A percentile compares a stretch with the other conserved stretches of the same genome.
phyloP scores from a whole-genome alignment of 2,797 vertebrate species.

The Enteromius afrohamiltoni region DNA sequence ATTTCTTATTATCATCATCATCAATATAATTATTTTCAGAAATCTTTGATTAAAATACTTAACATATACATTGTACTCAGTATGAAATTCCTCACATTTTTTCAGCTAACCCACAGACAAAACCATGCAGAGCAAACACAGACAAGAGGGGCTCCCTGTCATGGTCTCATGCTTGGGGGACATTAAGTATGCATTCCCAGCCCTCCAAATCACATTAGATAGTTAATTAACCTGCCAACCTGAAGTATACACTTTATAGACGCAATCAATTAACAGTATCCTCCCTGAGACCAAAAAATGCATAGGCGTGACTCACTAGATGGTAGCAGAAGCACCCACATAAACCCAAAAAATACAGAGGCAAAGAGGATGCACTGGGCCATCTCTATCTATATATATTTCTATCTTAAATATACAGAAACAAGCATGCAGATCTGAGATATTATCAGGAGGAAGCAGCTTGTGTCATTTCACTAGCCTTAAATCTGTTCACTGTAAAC shows the following conservation, averaged over 20 bases:
- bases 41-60: neutral
- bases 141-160: constrained; percentile 70
- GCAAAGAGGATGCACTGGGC: neutral
- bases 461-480: neutral
- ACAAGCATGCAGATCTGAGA: neutral
- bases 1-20: neutral
- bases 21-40: neutral
- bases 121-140: constrained; percentile 79
- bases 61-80: constrained; percentile 16
- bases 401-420: neutral
- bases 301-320: neutral
- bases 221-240: neutral
- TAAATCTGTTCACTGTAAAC: neutral
- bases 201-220: constrained; percentile 17
- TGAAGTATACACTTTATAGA: neutral
- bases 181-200: constrained; percentile 61
- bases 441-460: neutral
- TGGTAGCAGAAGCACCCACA: neutral
- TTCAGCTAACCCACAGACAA: constrained; percentile 79
- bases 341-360: too few species aligned
- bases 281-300: neutral
- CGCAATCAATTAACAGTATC: neutral
- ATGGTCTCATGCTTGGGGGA: constrained; percentile 69
- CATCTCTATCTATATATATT: neutral
- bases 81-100: constrained; percentile 77